These are phyloP conservation scores for Ciconia stormi DNA, from an alignment of 2,113 vertebrate genomes.

Conservation along the genomic window DNA sequence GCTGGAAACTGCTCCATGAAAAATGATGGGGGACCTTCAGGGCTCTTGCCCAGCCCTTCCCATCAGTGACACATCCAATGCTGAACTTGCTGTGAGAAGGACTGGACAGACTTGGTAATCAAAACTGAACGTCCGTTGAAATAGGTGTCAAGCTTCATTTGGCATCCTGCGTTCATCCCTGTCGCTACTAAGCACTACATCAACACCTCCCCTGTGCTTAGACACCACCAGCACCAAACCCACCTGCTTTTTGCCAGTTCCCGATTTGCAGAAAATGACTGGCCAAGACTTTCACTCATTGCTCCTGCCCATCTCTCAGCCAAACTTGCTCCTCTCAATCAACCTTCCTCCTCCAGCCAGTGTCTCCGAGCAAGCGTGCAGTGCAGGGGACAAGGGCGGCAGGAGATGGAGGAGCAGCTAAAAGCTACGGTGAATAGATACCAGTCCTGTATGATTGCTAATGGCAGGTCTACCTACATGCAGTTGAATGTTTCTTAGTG, in stretches of 20 bases:
- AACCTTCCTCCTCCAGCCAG: not conserved
- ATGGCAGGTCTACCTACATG: rapidly evolving
- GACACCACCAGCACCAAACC: not conserved
- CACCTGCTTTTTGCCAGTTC: not conserved
- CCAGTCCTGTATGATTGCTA: not conserved
- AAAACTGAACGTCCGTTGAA: not conserved
- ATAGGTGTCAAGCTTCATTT: not conserved
- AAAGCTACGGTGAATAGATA: not conserved
- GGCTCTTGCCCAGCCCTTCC: not conserved
- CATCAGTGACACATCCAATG: not conserved
- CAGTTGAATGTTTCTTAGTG: not conserved
- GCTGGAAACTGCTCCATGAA: not conserved
- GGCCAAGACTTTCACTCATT: not conserved
- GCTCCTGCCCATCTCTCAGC: not conserved
- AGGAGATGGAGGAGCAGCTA: not conserved
- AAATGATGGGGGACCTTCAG: not conserved
- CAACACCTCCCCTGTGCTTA: not conserved
- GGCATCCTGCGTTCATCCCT: not conserved
- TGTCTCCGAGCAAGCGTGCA: not conserved
- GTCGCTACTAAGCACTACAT: not conserved
- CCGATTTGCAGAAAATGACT: not conserved
- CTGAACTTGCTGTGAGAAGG: not conserved
- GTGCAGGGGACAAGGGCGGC: rapidly evolving
- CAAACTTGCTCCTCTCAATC: not conserved
- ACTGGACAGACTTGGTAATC: not conserved